Base-by-base conservation (phyloP, 1,140 invertebrate species). In the Drosophila nannoptera region DNA sequence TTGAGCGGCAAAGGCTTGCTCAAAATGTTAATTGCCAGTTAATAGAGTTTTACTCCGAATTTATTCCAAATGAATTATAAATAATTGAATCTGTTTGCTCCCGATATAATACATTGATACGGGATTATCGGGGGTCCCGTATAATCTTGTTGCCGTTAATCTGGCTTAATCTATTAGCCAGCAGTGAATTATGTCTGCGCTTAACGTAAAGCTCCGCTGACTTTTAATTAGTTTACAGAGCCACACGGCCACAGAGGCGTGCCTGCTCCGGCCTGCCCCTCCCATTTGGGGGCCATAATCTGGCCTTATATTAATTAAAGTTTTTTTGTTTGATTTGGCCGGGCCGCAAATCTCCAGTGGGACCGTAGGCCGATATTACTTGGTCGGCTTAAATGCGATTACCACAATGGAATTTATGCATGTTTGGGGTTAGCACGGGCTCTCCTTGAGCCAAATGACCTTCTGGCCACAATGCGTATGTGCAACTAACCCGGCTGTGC, bases 261-360 rank as follows among this genome's bases (percentile, higher is more conserved):
- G 16, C 9, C 29, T 29, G 32, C 52, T 14, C 7, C 12, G 9
- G 6, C 38, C n/a, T n/a, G n/a, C n/a, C 6, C n/a, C 35, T 16
- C 14, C 50, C n/a, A 31, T 7, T 22, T 38, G 48, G 32, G 40
- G 35, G 49, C n/a, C 61, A 50, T 82, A 73, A 78, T 67, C 76
- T 11, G 66, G 78, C 53, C 76, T 80, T 73, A 73, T 80, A 84
- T 83, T 84, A 78, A 83, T 80, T 78, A 80, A 84, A 83, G 80
- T 84, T 80, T 58, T 58, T 54, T 71, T 75, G 64, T 80, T 80
- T 76, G 76, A 75, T 73, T 78, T 80, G 29, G 36, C 32, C 7
- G 29, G 38, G 38, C 7, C 43, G 4, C 52, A 69, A 52, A 64
- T 56, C 55, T 36, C 32, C 46, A 52, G 35, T 35, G 53, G 46